phyloP scores from a whole-genome alignment of 1,140 invertebrate species.

The Ditylenchus dipsaci region DNA sequence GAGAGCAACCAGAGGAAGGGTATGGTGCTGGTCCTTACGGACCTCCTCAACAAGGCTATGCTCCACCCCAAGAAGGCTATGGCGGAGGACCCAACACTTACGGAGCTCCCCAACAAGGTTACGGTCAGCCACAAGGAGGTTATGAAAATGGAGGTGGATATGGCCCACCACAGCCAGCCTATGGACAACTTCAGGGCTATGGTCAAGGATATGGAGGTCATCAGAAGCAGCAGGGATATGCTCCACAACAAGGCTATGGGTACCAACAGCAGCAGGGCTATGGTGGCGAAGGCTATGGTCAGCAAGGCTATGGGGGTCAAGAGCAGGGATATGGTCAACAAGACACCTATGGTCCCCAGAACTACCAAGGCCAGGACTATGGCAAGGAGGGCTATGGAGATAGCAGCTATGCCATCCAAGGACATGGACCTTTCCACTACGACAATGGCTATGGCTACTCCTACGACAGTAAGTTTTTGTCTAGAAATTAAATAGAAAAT shows the following conservation, averaged over 20 bases:
- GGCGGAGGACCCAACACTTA: background rate
- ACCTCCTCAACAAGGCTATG: background rate
- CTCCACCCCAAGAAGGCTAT: background rate
- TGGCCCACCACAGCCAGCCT: background rate
- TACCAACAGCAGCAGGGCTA: background rate
- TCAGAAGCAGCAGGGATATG: background rate
- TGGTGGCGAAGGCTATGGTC: background rate
- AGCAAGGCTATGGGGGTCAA: background rate
- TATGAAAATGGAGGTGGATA: background rate
- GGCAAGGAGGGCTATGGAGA: too few relatives aligned
- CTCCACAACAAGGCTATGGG: background rate
- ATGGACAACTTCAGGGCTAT: background rate
- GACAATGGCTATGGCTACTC: slow-evolving; percentile 2
- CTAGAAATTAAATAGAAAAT: too few relatives aligned
- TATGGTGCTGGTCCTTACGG: background rate
- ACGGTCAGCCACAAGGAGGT: background rate
- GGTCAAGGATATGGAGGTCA: background rate
- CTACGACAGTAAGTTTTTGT: background rate
- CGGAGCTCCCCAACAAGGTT: background rate
- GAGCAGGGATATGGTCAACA: too few relatives aligned
- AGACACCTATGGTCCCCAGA: too few relatives aligned
- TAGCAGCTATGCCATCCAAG: too few relatives aligned
- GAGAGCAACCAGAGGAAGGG: background rate
- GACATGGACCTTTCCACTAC: background rate
- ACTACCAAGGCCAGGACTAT: too few relatives aligned